phyloP scores from a whole-genome alignment of 2,888 invertebrate genomes.

The Silvanus unidentatus region DNA sequence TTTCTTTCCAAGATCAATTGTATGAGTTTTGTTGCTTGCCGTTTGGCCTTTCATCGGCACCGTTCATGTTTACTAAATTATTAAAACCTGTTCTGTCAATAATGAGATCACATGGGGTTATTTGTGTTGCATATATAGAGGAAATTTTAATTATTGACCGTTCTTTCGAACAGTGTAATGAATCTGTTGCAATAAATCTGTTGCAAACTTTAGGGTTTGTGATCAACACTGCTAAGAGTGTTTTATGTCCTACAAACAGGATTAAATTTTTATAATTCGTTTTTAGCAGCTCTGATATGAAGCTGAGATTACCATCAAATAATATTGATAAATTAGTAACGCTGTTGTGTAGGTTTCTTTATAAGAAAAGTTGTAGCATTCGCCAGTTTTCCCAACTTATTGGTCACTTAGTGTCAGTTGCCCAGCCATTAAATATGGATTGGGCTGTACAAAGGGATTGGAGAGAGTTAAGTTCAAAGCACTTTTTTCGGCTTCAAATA shows the following conservation, averaged over 20 bases:
- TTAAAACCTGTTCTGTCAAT: not conserved
- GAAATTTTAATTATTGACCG: not conserved
- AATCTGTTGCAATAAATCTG: not conserved
- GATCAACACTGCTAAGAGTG: not conserved
- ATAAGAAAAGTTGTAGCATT: no score
- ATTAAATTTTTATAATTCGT: not conserved
- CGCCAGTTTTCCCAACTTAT: no score
- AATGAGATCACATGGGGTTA: not conserved
- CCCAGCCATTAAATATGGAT: no score
- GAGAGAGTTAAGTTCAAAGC: no score
- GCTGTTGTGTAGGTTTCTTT: no score
- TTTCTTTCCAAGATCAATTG: not conserved
- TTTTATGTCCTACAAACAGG: not conserved
- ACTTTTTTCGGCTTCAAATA: no score
- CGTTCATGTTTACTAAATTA: slow-evolving; percentile 1
- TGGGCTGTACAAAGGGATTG: no score
- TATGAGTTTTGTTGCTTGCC: slow-evolving; percentile 2
- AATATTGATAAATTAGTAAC: no score
- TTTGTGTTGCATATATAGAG: not conserved
- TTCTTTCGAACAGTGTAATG: not conserved
- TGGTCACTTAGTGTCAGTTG: no score
- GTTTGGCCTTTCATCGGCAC: not conserved
- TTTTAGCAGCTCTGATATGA: not conserved
- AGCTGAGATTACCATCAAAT: not conserved
- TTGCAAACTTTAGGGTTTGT: not conserved